A percentile compares a stretch with the other conserved stretches of the same genome.
These are phyloP conservation scores for Hippopotamus amphibius DNA, from an alignment of 2,113 vertebrate genomes.

Conservation along the genomic window DNA sequence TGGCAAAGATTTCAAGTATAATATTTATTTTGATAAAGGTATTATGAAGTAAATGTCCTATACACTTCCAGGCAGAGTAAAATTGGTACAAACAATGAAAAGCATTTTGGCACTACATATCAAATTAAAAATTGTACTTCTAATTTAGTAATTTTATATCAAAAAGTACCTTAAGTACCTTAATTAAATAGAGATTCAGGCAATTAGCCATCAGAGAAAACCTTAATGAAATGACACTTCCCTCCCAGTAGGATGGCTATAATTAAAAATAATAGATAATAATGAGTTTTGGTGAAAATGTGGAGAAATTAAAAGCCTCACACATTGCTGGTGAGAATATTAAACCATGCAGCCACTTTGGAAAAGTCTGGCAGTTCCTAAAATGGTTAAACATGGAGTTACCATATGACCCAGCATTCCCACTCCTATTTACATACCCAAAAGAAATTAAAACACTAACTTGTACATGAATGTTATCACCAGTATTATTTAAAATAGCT, in stretches of 20 bases:
- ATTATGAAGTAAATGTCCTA: not conserved
- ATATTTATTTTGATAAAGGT: slow-evolving; percentile 13
- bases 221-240: not conserved
- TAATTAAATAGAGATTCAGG: slow-evolving; percentile 37
- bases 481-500: not conserved
- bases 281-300: not conserved
- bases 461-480: not conserved
- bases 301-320: not conserved
- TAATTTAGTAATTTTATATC: slow-evolving; percentile 20
- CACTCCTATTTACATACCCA: not conserved
- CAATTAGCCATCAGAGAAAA: not conserved
- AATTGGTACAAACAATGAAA: not conserved
- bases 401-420: not conserved
- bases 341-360: not conserved
- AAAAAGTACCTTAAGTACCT: not conserved
- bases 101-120: not conserved
- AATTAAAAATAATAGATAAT: not conserved
- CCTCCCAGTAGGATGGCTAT: not conserved
- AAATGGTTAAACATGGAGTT: not conserved
- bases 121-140: not conserved
- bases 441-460: not conserved
- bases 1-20: not conserved
- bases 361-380: not conserved
- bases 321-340: not conserved
- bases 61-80: not conserved